Evolutionary conservation across 1,140 invertebrate species (phyloP), one percentile per base, ranked within the genome.

Genomic region (Lethrus apterus): DNA sequence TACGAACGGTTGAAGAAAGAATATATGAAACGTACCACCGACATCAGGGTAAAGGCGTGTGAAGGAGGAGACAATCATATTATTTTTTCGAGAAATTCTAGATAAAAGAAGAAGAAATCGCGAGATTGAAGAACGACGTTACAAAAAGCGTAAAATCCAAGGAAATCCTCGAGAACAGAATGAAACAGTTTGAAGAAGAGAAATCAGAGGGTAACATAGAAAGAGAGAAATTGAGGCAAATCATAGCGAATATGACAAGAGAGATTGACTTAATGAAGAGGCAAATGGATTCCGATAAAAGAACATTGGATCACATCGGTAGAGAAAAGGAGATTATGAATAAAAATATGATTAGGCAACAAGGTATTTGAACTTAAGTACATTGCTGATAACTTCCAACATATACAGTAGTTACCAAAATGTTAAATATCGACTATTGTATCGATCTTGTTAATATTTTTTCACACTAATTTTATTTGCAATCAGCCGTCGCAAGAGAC

Each of bases 311-410:
- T 47, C 69, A 68, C 38, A 45, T 75, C 1, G 63, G 64, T 45
- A 69, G 74, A 18, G 76, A 80, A 54, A 78, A 76, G 44, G 75
- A 79, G 1, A 66, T 71, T 2, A 43, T 77, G 1, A 70, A 69
- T 14, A 78, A 78, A 56, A 74, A 62, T 42, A 63, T 74, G 41
- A 64, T 70, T 40, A 70, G 70, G 50, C 60, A 67, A 62, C 62
- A 74, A 64, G 65, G 73, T 75, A 15, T 59, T 58, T n/a, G n/a
- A n/a, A n/a, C n/a, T n/a, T n/a, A n/a, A 8, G 24, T 29, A 29
- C 7, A n/a, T n/a, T n/a, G n/a, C n/a, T n/a, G n/a, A n/a, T n/a
- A n/a, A n/a, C n/a, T n/a, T n/a, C n/a, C n/a, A n/a, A n/a, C n/a
- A n/a, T n/a, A n/a, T n/a, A n/a, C n/a, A n/a, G n/a, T n/a, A n/a